A percentile compares a stretch with the other conserved stretches of the same genome.
Conservation (phyloP, 2,888 invertebrate species). For the Glyphotaelius pellucidus region DNA sequence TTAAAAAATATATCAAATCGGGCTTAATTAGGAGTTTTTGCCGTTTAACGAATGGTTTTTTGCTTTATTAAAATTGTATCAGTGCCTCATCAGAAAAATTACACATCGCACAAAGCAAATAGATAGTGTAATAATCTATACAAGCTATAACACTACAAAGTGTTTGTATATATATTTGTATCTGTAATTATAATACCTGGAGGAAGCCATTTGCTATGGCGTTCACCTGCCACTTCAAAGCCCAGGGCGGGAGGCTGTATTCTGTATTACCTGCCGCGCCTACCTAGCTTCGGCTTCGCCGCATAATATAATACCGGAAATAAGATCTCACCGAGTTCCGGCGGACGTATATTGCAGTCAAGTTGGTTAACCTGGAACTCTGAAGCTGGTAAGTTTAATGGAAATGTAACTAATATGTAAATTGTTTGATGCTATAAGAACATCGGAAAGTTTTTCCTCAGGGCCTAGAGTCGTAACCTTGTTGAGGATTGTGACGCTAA, state of each 20-base stretch:
- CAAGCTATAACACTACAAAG: not conserved
- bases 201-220: not conserved
- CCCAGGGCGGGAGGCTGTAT: not conserved
- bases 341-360: not conserved
- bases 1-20: no score
- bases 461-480: no score
- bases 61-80: no score
- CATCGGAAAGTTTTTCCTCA: no score
- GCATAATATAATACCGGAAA: slow-evolving; percentile 2
- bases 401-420: not conserved
- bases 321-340: slow-evolving; percentile 2
- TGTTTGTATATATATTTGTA: not conserved
- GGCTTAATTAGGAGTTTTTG: no score
- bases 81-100: no score
- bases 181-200: not conserved
- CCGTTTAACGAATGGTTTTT: no score
- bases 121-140: not conserved
- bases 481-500: no score
- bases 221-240: not conserved
- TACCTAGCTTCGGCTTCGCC: not conserved
- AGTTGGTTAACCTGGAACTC: not conserved
- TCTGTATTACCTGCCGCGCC: no score
- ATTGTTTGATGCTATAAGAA: not conserved
- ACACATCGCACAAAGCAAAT: no score
- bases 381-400: not conserved